These are phyloP conservation scores for Perizoma affinitatum DNA, from an alignment of 2,888 invertebrate species.

Conservation along the genomic window DNA sequence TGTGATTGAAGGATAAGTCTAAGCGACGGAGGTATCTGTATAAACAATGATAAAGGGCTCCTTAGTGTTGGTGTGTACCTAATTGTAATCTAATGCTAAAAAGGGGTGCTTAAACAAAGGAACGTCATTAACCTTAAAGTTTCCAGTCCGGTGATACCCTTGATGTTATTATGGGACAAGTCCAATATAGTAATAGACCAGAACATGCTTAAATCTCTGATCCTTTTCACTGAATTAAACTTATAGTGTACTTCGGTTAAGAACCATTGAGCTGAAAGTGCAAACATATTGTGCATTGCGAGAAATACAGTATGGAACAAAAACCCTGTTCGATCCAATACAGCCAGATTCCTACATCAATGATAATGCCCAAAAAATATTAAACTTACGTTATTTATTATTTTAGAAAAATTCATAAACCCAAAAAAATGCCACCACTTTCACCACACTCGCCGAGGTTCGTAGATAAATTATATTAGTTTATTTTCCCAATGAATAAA, in stretches of 20 bases:
- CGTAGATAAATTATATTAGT: no score
- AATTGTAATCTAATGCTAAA: slow-evolving; percentile 7
- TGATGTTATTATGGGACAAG: slow-evolving; percentile 85
- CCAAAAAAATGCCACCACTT: no score
- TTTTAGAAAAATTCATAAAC: no score
- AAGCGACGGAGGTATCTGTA: slow-evolving; percentile 82
- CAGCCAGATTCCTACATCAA: no score
- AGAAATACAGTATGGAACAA: no score
- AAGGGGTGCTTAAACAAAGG: slow-evolving; percentile 7
- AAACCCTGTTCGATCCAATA: no score
- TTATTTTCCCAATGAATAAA: no score
- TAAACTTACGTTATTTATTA: no score
- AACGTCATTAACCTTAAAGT: slow-evolving; percentile 70
- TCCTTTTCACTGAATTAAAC: slow-evolving; percentile 79
- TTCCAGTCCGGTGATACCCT: slow-evolving; percentile 79
- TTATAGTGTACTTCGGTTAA: slow-evolving; percentile 85
- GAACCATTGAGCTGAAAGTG: slow-evolving; percentile 80
- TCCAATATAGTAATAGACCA: slow-evolving; percentile 86
- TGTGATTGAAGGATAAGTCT: slow-evolving; percentile 85
- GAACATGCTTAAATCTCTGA: slow-evolving; percentile 81
- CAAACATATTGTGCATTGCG: slow-evolving; percentile 37
- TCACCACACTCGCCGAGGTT: no score
- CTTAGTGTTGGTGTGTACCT: slow-evolving; percentile 16
- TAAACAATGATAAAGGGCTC: slow-evolving; percentile 34
- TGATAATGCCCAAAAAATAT: no score